Base-by-base conservation (phyloP, 2,113 vertebrate genomes). In the Meriones unguiculatus region DNA sequence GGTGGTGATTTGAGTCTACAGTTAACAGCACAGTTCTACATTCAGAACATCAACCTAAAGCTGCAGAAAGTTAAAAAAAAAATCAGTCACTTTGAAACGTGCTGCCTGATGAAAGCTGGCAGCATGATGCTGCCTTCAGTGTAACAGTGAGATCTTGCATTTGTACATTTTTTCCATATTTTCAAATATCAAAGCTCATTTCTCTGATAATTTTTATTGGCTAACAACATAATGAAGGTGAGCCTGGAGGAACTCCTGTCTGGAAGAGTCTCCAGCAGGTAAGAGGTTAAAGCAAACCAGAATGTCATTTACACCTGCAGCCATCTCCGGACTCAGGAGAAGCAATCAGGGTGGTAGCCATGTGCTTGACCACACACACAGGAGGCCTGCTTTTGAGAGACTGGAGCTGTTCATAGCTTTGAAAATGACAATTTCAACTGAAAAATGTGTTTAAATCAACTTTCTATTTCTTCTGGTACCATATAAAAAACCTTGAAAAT, bases 351-450 rank as follows among this genome's bases (percentile, higher is more conserved):
- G 41, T 11, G 52, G 46, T 5, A 46, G 46, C 46, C 46, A 46
- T n/a, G 1, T 69, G 54, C 78, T 76, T n/a, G 8, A 50, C 38
- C n/a, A 25, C 32, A 17, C 50, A 77, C 41, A 50, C 57, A 20
- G 4, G 32, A n/a, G 64, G 14, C 22, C 32, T 78, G 82, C 84
- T 90, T 96, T 97, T 54, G 9, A 89, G 95, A 93, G n/a, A 35
- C 62, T 94, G 30, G 30, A 69, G 77, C 28, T 87, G 0, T 95
- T 94, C 67, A 15, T 77, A 22, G 64, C 86, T 95, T 81, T 67
- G 87, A 46, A 94, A 96, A 89, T n/a, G 87, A 46, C 64, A 59
- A 72, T 95, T 95, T 46, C 62, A 93, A 80, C 41, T 87, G 86
- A 69, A 94, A 96, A 92, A 64, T 6, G 65, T 54, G 17, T 32